Conservation (phyloP, 2,797 vertebrate species). For the Intellagama lesueurii region DNA sequence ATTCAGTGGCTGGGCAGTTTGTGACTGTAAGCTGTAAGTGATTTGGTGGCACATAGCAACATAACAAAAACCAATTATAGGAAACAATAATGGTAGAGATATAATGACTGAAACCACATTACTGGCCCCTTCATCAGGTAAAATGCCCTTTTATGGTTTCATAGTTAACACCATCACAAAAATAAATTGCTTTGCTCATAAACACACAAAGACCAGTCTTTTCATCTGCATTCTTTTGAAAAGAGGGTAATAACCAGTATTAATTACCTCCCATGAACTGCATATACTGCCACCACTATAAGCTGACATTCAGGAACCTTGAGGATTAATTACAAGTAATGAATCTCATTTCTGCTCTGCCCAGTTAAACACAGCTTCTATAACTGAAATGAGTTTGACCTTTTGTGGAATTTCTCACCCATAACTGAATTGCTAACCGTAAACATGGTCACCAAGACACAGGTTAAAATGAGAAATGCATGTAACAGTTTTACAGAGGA, state of each 20-base stretch:
- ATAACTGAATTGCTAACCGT: slow-evolving; percentile 49
- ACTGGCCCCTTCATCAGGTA: slow-evolving; percentile 40
- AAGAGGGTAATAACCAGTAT: slow-evolving; percentile 60
- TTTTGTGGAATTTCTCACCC: slow-evolving; percentile 67
- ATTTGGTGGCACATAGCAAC: neutral
- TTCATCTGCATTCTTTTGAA: slow-evolving; percentile 44
- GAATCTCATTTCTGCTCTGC: slow-evolving; percentile 64
- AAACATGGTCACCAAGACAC: slow-evolving; percentile 41
- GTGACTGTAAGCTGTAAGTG: neutral
- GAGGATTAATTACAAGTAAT: slow-evolving; percentile 76
- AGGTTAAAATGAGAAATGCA: slow-evolving; percentile 17
- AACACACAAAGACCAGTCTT: slow-evolving; percentile 33
- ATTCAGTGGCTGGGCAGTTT: neutral
- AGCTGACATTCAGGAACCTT: slow-evolving; percentile 72
- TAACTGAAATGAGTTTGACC: slow-evolving; percentile 72
- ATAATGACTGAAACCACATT: too few species aligned
- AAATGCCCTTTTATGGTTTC: slow-evolving; percentile 39
- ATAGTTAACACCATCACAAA: slow-evolving; percentile 21
- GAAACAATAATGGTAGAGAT: too few species aligned
- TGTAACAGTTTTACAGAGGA: neutral
- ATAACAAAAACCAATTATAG: neutral
- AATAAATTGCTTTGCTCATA: slow-evolving; percentile 28
- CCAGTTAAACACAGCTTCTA: slow-evolving; percentile 66
- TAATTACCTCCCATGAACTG: slow-evolving; percentile 69
- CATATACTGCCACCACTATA: slow-evolving; percentile 53